Evolutionary conservation across 2,113 vertebrate genomes (phyloP), one percentile per base, ranked within the genome.

Genomic region (Seriola quinqueradiata): DNA sequence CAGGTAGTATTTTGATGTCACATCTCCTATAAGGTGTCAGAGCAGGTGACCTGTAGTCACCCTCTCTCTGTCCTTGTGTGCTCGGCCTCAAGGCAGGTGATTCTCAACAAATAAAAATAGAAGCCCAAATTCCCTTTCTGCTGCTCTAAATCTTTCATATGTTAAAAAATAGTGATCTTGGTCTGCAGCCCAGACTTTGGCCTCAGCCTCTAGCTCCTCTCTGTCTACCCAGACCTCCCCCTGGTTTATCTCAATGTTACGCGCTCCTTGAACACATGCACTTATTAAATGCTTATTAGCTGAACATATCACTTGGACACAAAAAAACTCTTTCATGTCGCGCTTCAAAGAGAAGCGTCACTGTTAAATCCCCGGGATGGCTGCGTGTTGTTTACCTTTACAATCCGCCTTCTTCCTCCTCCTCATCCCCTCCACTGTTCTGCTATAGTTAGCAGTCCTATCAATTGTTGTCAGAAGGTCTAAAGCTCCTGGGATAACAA

Each of bases 391-490:
- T 84, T 92, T 91, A 89, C 90, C 89, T 78, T 80, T 77, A 70
- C 12, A 42, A 23, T 32, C 77, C 5, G 21, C 71, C 54, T 12
- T 59, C 23, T 3, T 58, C 28, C 21, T 19, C 48, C 75, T 40
- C 63, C 40, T 44, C 78, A 57, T 69, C 78, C 79, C 81, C 85
- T 79, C 80, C 87, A 17, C 57, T 64, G 61, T 82, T 84, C 84
- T 82, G 84, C 90, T 95, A 92, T 92, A 92, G 87, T 93, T 92
- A 93, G 92, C 83, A 70, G 68, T 87, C 85, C 85, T 81, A 90
- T 91, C 89, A 81, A 75, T 89, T 91, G 88, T 89, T 93, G 92
- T 93, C 88, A 86, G 79, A 79, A 25, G 74, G 72, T 64, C 74
- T 17, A 64, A 87, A 85, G 67, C 90, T 89, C 86, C 79, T 36